Base-by-base conservation (phyloP, 1,140 invertebrate species). In the Pseudomyrmex cubaensis region DNA sequence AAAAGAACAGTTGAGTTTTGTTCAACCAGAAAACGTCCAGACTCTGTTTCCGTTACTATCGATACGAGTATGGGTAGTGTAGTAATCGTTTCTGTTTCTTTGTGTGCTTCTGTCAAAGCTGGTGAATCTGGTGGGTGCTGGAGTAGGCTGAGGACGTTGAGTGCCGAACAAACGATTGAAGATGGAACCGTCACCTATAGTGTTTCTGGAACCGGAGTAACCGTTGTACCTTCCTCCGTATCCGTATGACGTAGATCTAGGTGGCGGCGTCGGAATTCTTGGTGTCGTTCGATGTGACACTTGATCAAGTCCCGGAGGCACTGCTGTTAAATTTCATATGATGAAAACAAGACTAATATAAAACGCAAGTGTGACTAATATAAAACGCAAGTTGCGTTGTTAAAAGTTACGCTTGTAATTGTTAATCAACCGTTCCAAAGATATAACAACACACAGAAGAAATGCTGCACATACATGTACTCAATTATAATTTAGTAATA, bases 1-100 rank as follows among this genome's bases (percentile, higher is more conserved):
- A 69, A 77, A 48, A 13, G 2, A 56, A 52, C 35, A 35, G 35
- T 35, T 35, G 35, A 35, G 35, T 5, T 35, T 7, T 77, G 76
- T 83, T 73, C 86, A 91, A 15, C 90, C 83, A 4, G 92, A 92
- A 62, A 93, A 93, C 17, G 84, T 93, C 92, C 92, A 93, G 17
- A 93, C 82, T 82, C 89, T 86, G 70, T 93, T 93, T 7, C 93
- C 93, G 0, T 88, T 82, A 5, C 75, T 75, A 64, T 93, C 92
- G 9, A 85, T 67, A 9, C 75, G 84, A 22, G 90, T 90, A 57
- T 93, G 92, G n/a, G 89, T 91, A 2, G 85, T 74, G 75, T 93
- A 92, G 84, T 92, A 89, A 64, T 86, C 87, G 9, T 76, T 88
- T 74, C 89, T 75, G 44, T 86, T 82, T 86, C 73, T 61, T 46